Evolutionary conservation across 2,888 invertebrate genomes (phyloP), one percentile per base, ranked within the genome.

Genomic region (Epistrophe grossulariae): DNA sequence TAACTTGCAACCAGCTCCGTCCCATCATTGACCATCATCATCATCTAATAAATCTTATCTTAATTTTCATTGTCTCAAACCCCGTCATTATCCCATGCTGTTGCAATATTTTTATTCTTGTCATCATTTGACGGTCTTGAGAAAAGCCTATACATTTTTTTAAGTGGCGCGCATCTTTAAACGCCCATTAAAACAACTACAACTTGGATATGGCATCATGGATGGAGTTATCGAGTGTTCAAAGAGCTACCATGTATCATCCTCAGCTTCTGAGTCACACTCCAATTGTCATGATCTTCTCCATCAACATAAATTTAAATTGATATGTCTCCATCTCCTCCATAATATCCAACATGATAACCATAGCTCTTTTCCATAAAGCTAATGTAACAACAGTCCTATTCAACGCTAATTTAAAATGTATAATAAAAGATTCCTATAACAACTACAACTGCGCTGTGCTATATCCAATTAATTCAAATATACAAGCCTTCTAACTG

Each of bases 241-340:
- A 7, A 43, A 28, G 17, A 28, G n/a, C 43, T 62, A 31, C 19
- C 60, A 38, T 60, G 17, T 35, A 9, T 6, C 35, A 59, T 59
- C 35, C 17, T 59, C 59, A 59, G 35, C 59, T 40, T 48, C 66
- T 83, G 73, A 78, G 73, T 84, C 79, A 74, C 73, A 79, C 73
- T 55, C 73, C 62, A 83, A 71, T 80, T 80, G 76, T 43, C 74
- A 72, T 80, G 79, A 83, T 79, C 76, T 71, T 45, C 38, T 57
- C 28, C 76, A 60, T 72, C 72, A 80, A 52, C 76, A 80, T 80
- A 80, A 80, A 84, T 84, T 77, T 72, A 66, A 84, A 84, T 84
- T 84, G 77, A 84, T 84, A 80, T 71, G 76, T 72, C 73, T 68
- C 66, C 72, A 40, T 40, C n/a, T n/a, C n/a, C n/a, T n/a, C n/a